Evolutionary conservation across 2,888 invertebrate genomes (phyloP), one percentile per base, ranked within the genome.

Genomic region (Ecdyonurus torrentis): DNA sequence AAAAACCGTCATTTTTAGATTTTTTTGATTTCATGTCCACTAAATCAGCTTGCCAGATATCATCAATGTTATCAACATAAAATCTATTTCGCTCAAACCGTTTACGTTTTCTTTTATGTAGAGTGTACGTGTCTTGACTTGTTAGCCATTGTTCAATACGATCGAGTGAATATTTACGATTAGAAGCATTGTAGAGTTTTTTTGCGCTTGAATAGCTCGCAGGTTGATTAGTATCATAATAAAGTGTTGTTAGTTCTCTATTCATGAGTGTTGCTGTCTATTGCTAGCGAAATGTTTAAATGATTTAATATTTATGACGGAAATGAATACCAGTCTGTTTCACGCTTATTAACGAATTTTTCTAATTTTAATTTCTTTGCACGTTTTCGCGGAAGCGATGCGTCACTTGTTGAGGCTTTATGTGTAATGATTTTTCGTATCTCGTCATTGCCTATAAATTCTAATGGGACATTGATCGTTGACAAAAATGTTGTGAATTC

Each of bases 1-100:
- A 37, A 19, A 20, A 61, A 5, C 61, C 61, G n/a, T 61, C 23
- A 52, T 61, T 61, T n/a, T 52, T 18, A 7, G n/a, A 10, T 20
- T 61, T 37, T 37, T 10, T 37, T 37, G 37, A 37, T 15, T 15
- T 37, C n/a, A 19, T 37, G 15, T 52, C 63, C 60, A 62, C 63
- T 19, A 62, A 25, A 63, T 58, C 66, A 0, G 23, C 19, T 25
- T 68, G 65, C 66, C 67, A 68, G 0, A 65, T 25, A 53, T 67
- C 67, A 52, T 68, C 68, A 2, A 68, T 66, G 52, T 68, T 67
- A 18, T 25, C 52, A 0, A 67, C 64, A 15, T 63, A 53, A 58
- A 66, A 67, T 2, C 23, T 59, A 15, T 64, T 52, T 52, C 66
- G 50, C 24, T 59, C 61, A 63, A 66, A 67, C 52, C 64, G 62